Evolutionary conservation across 2,888 invertebrate species (phyloP).

Genomic region (Heliconius ethilla): DNA sequence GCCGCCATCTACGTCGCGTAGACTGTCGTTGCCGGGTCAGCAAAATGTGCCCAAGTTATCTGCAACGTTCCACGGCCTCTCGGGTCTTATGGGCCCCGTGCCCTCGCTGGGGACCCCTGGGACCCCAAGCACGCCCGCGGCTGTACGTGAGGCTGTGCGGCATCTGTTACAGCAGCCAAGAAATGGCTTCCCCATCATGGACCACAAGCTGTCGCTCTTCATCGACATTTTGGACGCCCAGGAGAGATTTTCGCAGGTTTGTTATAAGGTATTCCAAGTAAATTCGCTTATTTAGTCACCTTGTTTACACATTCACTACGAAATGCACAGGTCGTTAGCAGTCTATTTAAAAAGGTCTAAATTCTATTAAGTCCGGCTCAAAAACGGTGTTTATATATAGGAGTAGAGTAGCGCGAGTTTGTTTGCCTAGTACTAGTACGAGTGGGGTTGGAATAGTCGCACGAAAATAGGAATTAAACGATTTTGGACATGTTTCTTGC

Average conservation of each 20-base stretch:
- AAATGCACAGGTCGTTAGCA: slow-evolving; percentile 39
- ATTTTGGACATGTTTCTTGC: slow-evolving; percentile 1
- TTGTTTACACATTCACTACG: slow-evolving; percentile 34
- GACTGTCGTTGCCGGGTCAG: slow-evolving; percentile 80
- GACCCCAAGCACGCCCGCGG: slow-evolving; percentile 82
- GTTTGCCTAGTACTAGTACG: slow-evolving; percentile 34
- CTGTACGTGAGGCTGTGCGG: slow-evolving; percentile 86
- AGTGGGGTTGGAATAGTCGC: slow-evolving; percentile 26
- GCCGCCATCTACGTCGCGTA: slow-evolving; percentile 76
- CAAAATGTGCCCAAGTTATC: slow-evolving; percentile 81
- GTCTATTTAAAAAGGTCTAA: slow-evolving; percentile 42
- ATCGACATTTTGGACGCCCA: slow-evolving; percentile 92
- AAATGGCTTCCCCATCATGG: slow-evolving; percentile 88
- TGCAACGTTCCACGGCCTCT: slow-evolving; percentile 83
- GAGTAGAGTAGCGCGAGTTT: slow-evolving; percentile 32
- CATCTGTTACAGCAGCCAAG: slow-evolving; percentile 86
- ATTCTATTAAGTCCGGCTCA: slow-evolving; percentile 37
- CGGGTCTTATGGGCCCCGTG: slow-evolving; percentile 62
- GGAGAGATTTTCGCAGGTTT: slow-evolving; percentile 90
- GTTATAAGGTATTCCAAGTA: slow-evolving; percentile 26
- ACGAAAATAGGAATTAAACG: slow-evolving; percentile 24
- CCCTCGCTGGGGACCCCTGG: slow-evolving; percentile 65
- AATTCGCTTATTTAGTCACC: slow-evolving; percentile 19
- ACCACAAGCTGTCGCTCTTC: slow-evolving; percentile 89
- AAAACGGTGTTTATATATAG: slow-evolving; percentile 37